Evolutionary conservation across 2,888 invertebrate genomes (phyloP).

Genomic region (Ophioninae sp.): DNA sequence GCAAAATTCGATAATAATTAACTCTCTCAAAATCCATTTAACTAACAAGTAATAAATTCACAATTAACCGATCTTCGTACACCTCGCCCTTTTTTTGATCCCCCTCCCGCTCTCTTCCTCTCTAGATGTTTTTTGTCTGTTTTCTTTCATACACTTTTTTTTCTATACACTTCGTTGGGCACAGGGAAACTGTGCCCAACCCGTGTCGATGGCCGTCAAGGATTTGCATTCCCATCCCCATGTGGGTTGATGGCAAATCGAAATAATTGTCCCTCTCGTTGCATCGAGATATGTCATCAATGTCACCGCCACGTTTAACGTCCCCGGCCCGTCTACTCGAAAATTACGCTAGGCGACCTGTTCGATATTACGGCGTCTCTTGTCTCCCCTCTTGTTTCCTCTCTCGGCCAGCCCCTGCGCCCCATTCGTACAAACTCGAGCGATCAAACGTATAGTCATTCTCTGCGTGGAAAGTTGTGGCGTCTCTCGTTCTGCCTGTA

Average conservation of each 20-base stretch:
- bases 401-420: background rate
- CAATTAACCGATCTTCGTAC: too few relatives aligned
- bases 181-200: too few relatives aligned
- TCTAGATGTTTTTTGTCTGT: too few relatives aligned
- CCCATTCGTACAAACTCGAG: conserved; percentile 19
- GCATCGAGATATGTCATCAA: conserved; percentile 74
- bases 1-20: too few relatives aligned
- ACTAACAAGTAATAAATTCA: too few relatives aligned
- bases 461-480: conserved; percentile 57
- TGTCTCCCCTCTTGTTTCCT: conserved; percentile 68
- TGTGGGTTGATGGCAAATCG: background rate
- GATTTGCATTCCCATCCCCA: too few relatives aligned
- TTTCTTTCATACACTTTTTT: too few relatives aligned
- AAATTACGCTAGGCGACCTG: conserved; percentile 76
- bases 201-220: too few relatives aligned
- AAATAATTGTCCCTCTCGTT: conserved; percentile 31
- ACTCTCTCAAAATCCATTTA: too few relatives aligned
- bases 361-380: conserved; percentile 68
- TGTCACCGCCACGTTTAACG: conserved; percentile 76
- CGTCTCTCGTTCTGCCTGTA: conserved; percentile 57
- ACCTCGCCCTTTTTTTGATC: too few relatives aligned
- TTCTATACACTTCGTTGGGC: too few relatives aligned
- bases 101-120: too few relatives aligned
- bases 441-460: conserved; percentile 62
- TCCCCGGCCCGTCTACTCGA: conserved; percentile 75